Base-by-base conservation (phyloP, 2,888 invertebrate genomes). In the Agrilus biguttatus region DNA sequence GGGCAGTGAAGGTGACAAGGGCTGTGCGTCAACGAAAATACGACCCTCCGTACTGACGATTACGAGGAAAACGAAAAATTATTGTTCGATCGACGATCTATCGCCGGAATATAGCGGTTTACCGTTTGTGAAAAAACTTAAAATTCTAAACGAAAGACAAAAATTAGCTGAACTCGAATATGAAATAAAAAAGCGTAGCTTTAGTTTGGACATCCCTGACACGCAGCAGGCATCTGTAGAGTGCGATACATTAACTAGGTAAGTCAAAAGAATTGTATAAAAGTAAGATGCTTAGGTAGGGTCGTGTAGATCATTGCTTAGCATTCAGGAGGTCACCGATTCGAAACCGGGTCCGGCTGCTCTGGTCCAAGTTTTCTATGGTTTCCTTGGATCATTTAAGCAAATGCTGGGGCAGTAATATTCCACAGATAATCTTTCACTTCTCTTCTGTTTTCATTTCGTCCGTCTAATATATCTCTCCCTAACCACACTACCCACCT, bases 101-200 rank as follows among this genome's bases (percentile, higher is more conserved):
- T 88, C 87, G 8, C 89, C 89, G 0, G 89, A 89, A 61, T 89
- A 88, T 55, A 83, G 83, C 40, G 83, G 86, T 12, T 65, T 89
- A 45, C 88, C 89, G 1, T 89, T 89, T 59, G 88, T 89, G 1
- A 89, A 89, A 64, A 87, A 88, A 55, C 67, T 89, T 39, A 88
- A 89, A 69, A 89, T 90, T 53, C 70, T 89, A 38, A 89, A 89
- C 62, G 89, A 89, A 66, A 73, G 88, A 8, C 88, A 88, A 60
- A 89, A 88, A 66, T 65, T 89, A 47, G 86, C 83, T 32, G 86
- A 86, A 60, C 68, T 89, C 37, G 86, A 88, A 61, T 78, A 75
- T 51, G 83, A 78, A 10, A 79, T 85, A 21, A 78, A 80, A 61
- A 75, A 75, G 46, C 72, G 88, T 47, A 88, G 87, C 62, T 83